These are phyloP conservation scores for Meteorus colon DNA, from an alignment of 2,888 invertebrate genomes.

Conservation along the genomic window DNA sequence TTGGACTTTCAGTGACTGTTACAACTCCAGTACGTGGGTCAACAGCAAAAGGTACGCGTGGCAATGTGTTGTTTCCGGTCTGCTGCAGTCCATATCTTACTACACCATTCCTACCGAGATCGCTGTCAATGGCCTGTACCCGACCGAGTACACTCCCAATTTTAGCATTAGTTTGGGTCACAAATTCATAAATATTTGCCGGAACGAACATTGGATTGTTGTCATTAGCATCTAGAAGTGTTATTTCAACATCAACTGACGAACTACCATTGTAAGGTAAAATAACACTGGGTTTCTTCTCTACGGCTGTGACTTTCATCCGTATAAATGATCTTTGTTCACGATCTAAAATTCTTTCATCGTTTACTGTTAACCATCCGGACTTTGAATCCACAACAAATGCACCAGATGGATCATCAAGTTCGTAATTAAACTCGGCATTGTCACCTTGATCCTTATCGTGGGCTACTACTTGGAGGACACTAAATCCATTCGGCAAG, in stretches of 20 bases:
- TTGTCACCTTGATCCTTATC: conserved; percentile 91
- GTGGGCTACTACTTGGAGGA: conserved; percentile 82
- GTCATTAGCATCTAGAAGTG: conserved; percentile 91
- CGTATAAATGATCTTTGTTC: conserved; percentile 83
- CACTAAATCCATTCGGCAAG: conserved; percentile 86
- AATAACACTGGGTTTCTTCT: conserved; percentile 82
- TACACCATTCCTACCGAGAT: conserved; percentile 84
- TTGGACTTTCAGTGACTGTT: conserved; percentile 78
- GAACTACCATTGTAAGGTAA: conserved; percentile 72
- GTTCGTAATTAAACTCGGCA: conserved; percentile 86
- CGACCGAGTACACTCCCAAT: conserved; percentile 85
- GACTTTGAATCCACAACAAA: conserved; percentile 86
- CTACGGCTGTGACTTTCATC: conserved; percentile 86
- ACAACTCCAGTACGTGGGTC: conserved; percentile 83
- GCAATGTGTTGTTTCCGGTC: conserved; percentile 79
- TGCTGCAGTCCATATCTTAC: conserved; percentile 84
- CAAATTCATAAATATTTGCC: conserved; percentile 88
- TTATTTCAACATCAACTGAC: conserved; percentile 85
- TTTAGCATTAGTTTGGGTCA: conserved; percentile 79
- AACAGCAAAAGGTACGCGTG: conserved; percentile 82
- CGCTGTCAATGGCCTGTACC: conserved; percentile 88
- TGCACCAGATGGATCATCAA: conserved; percentile 84
- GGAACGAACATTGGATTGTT: conserved; percentile 91
- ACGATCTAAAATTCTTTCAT: conserved; percentile 84
- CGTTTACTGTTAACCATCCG: conserved; percentile 90